Evolutionary conservation across 1,140 invertebrate genomes (phyloP).

Genomic region (Caenorhabditis tropicalis): DNA sequence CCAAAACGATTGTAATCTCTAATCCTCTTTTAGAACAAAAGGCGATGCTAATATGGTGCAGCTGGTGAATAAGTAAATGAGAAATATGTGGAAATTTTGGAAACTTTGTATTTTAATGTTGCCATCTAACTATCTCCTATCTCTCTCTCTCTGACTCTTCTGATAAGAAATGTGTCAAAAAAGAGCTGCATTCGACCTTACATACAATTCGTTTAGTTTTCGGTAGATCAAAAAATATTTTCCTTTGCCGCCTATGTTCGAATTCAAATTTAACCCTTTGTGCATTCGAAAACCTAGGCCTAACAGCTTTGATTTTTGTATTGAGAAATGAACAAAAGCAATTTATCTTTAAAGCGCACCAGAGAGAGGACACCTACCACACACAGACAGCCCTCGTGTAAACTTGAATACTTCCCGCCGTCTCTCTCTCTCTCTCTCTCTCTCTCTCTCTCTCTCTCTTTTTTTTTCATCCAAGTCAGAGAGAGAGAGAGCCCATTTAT

Average conservation of each 20-base stretch:
- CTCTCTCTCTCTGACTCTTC: too few relatives aligned
- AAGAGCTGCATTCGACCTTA: not conserved
- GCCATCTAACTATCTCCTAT: not conserved
- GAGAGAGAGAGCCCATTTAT: conserved; percentile 1
- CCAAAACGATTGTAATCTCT: conserved; percentile 23
- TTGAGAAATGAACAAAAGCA: conserved; percentile 34
- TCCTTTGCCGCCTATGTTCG: not conserved
- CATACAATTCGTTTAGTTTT: not conserved
- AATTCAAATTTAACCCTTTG: not conserved
- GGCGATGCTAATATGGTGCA: conserved; percentile 12
- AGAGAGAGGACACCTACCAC: not conserved
- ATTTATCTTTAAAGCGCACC: conserved; percentile 25
- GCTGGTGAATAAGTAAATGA: conserved; percentile 10
- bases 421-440: not conserved
- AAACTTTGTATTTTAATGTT: conserved; percentile 23
- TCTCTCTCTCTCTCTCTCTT: not conserved
- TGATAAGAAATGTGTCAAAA: conserved; percentile 30
- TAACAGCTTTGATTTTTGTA: conserved; percentile 23
- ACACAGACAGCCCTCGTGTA: not conserved
- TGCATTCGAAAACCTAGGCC: not conserved
- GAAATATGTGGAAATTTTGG: not conserved
- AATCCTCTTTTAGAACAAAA: conserved; percentile 37
- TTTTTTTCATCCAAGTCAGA: not conserved
- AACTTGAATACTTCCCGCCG: too few relatives aligned
- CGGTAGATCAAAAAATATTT: too few relatives aligned